These are phyloP conservation scores for Tenebrosternarchus preto DNA, from an alignment of 2,113 vertebrate species.

Conservation along the genomic window DNA sequence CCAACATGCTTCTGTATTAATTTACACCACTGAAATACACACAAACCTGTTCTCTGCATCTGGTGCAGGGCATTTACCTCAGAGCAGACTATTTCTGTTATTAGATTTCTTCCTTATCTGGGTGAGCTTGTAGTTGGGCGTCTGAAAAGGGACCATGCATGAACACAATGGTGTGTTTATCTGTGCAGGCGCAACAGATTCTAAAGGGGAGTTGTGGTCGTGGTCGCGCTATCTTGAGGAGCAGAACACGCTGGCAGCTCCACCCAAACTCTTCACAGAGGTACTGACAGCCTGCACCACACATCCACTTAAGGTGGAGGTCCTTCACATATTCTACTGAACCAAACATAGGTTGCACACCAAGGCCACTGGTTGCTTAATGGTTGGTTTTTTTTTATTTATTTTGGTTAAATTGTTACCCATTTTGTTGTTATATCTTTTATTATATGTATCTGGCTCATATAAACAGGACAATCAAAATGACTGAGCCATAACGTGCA, in stretches of 20 bases:
- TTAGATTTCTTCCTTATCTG: not conserved
- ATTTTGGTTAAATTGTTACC: not conserved
- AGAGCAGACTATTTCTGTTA: not conserved
- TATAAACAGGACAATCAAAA: too few relatives aligned
- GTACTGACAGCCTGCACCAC: constrained; percentile 64
- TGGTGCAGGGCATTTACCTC: not conserved
- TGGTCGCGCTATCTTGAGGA: constrained; percentile 92
- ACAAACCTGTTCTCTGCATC: not conserved
- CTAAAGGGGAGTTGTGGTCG: constrained; percentile 88
- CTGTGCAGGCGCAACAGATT: constrained; percentile 74
- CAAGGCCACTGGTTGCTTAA: not conserved
- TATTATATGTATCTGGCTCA: too few relatives aligned
- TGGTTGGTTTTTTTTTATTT: not conserved
- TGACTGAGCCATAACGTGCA: too few relatives aligned
- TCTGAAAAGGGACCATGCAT: not conserved
- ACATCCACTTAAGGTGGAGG: not conserved
- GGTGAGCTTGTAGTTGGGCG: not conserved
- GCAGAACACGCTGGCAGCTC: constrained; percentile 86
- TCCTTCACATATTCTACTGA: not conserved
- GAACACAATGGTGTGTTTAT: constrained; percentile 2
- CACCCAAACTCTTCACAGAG: constrained; percentile 92
- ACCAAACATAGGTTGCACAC: not conserved
- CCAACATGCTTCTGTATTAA: not conserved
- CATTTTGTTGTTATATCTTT: too few relatives aligned
- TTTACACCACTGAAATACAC: not conserved